A percentile compares a stretch with the other conserved stretches of the same genome.
phyloP scores from a whole-genome alignment of 2,113 vertebrate species.

The Dromaius novaehollandiae region DNA sequence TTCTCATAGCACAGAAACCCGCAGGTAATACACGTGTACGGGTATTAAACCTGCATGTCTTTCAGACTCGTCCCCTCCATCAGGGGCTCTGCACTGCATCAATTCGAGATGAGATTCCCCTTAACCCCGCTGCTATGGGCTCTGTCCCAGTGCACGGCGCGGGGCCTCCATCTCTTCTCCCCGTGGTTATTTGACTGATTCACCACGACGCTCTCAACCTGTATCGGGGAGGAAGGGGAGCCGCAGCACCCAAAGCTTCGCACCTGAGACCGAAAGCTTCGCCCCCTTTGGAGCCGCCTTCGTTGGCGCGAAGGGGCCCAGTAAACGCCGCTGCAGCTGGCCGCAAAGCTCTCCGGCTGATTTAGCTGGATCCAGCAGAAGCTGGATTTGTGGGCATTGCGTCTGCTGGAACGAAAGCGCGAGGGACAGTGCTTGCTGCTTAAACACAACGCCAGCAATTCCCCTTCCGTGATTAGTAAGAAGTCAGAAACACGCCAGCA shows the following conservation, averaged over 20 bases:
- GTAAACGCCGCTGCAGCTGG: neutral
- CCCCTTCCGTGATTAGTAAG: neutral
- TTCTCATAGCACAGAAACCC: neutral
- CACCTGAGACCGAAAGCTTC: neutral
- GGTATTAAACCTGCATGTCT: neutral
- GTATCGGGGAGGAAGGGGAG: rapidly evolving
- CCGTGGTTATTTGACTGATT: neutral
- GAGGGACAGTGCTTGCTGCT: neutral
- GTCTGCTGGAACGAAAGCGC: neutral
- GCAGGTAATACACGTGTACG: rapidly evolving
- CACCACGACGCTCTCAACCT: rapidly evolving
- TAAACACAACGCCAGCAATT: neutral
- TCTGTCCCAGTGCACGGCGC: neutral
- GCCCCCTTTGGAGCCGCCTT: neutral
- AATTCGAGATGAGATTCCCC: neutral
- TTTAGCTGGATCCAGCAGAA: neutral
- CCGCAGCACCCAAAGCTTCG: neutral
- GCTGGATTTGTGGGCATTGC: neutral
- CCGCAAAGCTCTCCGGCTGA: neutral
- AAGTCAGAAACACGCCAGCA: neutral
- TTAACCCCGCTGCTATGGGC: neutral
- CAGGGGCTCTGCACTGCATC: no score
- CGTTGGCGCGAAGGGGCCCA: neutral
- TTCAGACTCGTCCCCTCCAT: neutral
- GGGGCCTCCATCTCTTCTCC: neutral